phyloP scores from a whole-genome alignment of 2,797 vertebrate species.

The Zenarchopterus dispar region DNA sequence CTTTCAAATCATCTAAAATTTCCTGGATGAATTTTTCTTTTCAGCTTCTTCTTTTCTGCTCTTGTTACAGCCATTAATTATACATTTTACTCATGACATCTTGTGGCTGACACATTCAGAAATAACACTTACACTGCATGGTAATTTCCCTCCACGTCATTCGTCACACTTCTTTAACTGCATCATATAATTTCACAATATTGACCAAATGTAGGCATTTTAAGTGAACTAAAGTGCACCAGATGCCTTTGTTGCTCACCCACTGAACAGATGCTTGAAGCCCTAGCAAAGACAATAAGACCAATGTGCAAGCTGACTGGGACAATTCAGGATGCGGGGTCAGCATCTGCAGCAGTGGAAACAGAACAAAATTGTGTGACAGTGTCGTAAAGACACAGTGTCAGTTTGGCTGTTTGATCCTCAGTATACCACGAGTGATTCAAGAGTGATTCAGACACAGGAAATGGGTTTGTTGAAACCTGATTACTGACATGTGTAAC shows the following conservation, averaged over 20 bases:
- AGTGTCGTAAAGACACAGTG: not conserved
- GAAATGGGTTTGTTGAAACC: no score
- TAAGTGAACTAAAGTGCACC: not conserved
- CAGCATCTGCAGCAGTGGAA: conserved; percentile 12
- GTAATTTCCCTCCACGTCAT: conserved; percentile 20
- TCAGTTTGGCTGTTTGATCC: not conserved
- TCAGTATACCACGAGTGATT: not conserved
- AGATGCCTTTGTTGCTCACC: conserved; percentile 11
- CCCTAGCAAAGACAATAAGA: conserved; percentile 58
- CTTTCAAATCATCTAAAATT: conserved; percentile 11
- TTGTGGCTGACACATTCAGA: not conserved
- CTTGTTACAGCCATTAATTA: conserved; percentile 14
- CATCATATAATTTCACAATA: not conserved
- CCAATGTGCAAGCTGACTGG: conserved; percentile 46
- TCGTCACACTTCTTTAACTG: not conserved
- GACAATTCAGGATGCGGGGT: conserved; percentile 50
- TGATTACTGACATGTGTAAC: no score
- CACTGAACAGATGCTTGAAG: conserved; percentile 43
- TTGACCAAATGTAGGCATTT: conserved; percentile 9
- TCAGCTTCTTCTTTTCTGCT: conserved; percentile 2
- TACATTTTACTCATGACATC: not conserved
- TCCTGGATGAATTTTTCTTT: not conserved
- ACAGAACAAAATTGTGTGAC: conserved; percentile 3
- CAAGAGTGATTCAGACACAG: not conserved
- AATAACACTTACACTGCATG: not conserved